These are phyloP conservation scores for Parasteatoda tepidariorum DNA, from an alignment of 1,140 invertebrate genomes.

Conservation along the genomic window DNA sequence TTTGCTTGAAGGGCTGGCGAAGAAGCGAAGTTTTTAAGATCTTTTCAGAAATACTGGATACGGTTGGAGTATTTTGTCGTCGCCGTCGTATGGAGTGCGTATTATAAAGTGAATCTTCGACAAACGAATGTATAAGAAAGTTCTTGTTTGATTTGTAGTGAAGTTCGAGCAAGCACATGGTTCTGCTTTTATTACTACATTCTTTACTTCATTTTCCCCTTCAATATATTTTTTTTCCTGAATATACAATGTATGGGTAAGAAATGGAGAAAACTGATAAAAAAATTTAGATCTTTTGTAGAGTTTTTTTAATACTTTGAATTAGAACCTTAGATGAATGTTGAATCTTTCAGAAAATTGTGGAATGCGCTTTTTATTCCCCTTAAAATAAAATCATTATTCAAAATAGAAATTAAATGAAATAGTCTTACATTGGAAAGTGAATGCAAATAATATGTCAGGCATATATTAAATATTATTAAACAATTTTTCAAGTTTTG, in stretches of 20 bases:
- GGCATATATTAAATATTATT: no score
- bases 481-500: no score
- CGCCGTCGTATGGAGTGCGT: conserved; percentile 5
- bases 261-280: neutral
- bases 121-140: neutral
- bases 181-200: neutral
- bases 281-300: no score
- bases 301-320: no score
- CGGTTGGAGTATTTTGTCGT: neutral
- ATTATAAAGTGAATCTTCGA: conserved; percentile 45
- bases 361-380: no score
- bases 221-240: no score
- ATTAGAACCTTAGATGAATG: no score
- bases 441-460: no score
- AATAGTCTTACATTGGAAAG: no score
- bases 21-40: conserved; percentile 12
- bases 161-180: neutral
- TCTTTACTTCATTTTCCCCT: neutral
- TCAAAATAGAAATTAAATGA: no score
- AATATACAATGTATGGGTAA: neutral
- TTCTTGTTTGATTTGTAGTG: conserved; percentile 35
- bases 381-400: no score
- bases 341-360: no score
- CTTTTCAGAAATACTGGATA: conserved; percentile 2
- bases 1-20: neutral